Conservation (phyloP, 2,797 vertebrate species). For the Propithecus perrieri region DNA sequence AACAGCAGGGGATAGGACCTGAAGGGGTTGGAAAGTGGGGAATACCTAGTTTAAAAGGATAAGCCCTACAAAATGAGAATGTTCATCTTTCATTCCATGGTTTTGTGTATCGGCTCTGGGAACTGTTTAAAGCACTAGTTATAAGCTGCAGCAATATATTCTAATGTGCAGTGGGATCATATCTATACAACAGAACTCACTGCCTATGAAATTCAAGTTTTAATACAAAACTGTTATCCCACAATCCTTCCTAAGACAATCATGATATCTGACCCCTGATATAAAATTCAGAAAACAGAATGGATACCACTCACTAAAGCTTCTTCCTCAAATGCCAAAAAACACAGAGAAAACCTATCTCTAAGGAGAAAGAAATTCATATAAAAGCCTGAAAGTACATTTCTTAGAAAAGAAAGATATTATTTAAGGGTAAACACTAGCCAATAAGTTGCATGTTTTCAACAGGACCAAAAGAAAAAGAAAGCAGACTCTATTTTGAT, state of each 20-base stretch:
- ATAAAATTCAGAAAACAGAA: not conserved
- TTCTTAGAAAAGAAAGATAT: not conserved
- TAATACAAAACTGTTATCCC: not conserved
- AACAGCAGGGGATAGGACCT: not conserved
- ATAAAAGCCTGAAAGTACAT: not conserved
- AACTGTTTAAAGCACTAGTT: not conserved
- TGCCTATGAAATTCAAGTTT: not conserved
- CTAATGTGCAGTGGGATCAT: not conserved
- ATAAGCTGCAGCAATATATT: not conserved
- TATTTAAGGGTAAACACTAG: not conserved
- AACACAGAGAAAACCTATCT: not conserved
- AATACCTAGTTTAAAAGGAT: not conserved
- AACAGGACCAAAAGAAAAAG: not conserved
- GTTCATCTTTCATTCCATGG: not conserved
- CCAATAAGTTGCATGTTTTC: not conserved
- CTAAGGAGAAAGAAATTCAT: not conserved
- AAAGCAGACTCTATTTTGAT: conserved; percentile 34
- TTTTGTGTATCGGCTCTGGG: not conserved
- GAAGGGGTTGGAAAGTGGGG: not conserved
- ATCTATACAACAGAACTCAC: not conserved
- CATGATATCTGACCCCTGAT: not conserved
- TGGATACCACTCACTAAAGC: not conserved
- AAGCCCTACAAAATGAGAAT: not conserved
- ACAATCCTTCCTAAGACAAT: not conserved
- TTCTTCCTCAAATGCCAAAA: not conserved